Percentiles rank a stretch among this genome's conserved stretches.
phyloP scores from a whole-genome alignment of 2,797 vertebrate species.

The Pseudocheirus occidentalis region DNA sequence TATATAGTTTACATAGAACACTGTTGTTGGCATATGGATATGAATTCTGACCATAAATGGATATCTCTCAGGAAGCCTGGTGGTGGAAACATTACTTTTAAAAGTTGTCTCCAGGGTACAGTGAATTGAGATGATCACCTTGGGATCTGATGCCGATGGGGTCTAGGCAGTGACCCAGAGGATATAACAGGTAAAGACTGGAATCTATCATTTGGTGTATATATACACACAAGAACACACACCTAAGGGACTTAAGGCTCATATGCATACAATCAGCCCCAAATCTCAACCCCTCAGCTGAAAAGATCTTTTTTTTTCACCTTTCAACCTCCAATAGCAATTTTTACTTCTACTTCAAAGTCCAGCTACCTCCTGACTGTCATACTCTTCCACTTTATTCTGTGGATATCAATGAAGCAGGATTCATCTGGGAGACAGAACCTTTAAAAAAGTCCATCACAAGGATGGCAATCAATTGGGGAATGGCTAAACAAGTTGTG shows the following conservation, averaged over 20 bases:
- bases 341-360: not conserved
- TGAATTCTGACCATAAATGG: conserved; percentile 15
- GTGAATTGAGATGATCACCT: not conserved
- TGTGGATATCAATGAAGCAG: not conserved
- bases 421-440: not conserved
- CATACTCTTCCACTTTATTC: not conserved
- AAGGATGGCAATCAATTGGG: too few relatives aligned
- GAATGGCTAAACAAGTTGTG: too few relatives aligned
- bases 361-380: not conserved
- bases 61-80: not conserved
- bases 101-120: not conserved
- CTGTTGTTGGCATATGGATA: not conserved
- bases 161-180: not conserved
- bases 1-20: not conserved
- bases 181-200: not conserved
- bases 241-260: not conserved
- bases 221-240: not conserved
- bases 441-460: not conserved
- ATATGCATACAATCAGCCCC: not conserved
- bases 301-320: not conserved
- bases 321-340: not conserved
- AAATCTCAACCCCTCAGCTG: not conserved
- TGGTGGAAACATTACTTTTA: not conserved
- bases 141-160: not conserved
- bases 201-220: not conserved